Percentiles rank a stretch among this genome's conserved stretches.
Conservation (phyloP, 2,797 vertebrate genomes). For the Paguma larvata region DNA sequence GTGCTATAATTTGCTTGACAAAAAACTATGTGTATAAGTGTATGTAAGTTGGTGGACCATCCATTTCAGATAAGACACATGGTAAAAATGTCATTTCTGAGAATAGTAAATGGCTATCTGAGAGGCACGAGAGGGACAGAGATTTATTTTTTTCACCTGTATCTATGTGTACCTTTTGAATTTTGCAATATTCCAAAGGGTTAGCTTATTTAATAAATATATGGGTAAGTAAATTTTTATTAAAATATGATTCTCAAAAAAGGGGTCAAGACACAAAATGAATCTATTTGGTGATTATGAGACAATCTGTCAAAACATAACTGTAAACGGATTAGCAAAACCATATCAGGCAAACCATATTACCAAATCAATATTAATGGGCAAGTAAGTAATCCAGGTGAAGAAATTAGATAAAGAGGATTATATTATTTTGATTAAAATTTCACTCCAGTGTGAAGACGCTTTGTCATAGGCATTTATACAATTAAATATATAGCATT, state of each 20-base stretch:
- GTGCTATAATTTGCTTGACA: neutral
- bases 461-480: neutral
- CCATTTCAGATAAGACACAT: neutral
- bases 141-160: neutral
- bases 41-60: neutral
- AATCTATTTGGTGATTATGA: constrained; percentile 19
- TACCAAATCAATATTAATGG: neutral
- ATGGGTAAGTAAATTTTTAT: neutral
- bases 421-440: constrained; percentile 45
- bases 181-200: neutral
- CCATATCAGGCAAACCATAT: neutral
- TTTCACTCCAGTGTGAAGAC: neutral
- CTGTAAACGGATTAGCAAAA: neutral
- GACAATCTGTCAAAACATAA: neutral
- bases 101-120: neutral
- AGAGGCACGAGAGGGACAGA: neutral
- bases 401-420: constrained; percentile 45
- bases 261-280: neutral
- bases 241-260: constrained; percentile 19
- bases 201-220: neutral
- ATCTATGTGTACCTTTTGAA: neutral
- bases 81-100: neutral
- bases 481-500: neutral
- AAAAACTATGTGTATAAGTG: neutral
- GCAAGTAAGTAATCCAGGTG: neutral